These are phyloP conservation scores for Poeciliopsis retropinna DNA, from an alignment of 2,113 vertebrate species.

Conservation along the genomic window DNA sequence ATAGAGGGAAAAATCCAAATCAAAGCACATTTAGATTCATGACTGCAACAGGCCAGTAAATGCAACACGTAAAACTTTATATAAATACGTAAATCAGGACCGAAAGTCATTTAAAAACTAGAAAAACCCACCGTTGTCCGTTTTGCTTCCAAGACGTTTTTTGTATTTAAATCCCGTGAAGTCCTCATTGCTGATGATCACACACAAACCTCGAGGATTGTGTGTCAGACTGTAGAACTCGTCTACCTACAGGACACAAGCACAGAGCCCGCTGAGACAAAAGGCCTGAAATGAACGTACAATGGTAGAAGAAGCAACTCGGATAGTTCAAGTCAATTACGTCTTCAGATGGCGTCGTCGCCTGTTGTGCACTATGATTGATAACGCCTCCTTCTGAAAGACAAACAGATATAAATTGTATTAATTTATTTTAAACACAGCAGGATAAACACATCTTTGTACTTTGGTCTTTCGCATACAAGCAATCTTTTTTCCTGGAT, in stretches of 20 bases:
- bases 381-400: slow-evolving; percentile 4
- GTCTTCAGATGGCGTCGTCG: neutral
- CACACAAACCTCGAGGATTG: slow-evolving; percentile 64
- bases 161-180: rapidly evolving
- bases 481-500: neutral
- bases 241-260: slow-evolving; percentile 29
- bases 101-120: neutral
- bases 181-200: slow-evolving; percentile 72
- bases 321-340: slow-evolving; percentile 36
- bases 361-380: slow-evolving; percentile 5
- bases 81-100: neutral
- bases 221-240: slow-evolving; percentile 53
- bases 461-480: neutral
- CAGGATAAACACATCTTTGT: neutral
- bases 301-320: too few species aligned
- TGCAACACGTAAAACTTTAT: too few species aligned
- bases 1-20: slow-evolving; percentile 10
- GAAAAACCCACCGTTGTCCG: slow-evolving; percentile 62
- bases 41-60: neutral
- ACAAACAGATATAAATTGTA: slow-evolving; percentile 2
- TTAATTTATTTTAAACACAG: neutral
- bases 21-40: neutral
- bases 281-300: neutral
- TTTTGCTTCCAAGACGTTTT: slow-evolving; percentile 39
- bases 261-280: neutral